Base-by-base conservation (phyloP, 1,140 invertebrate species). In the Heliconius eleuchia region DNA sequence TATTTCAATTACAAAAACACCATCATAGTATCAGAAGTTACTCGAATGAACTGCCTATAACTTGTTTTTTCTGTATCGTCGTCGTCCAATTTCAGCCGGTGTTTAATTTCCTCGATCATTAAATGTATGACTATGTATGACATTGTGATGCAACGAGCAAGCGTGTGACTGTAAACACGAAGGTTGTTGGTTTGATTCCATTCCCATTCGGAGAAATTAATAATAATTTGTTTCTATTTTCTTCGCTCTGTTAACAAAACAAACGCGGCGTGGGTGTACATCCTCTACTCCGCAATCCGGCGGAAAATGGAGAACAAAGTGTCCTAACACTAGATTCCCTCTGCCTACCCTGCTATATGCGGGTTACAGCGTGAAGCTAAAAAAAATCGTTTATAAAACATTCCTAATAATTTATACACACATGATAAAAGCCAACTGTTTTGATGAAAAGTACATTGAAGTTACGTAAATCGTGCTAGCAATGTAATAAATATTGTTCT, bases 21-120 rank as follows among this genome's bases (percentile, higher is more conserved):
- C 37, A 27, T 46, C 70, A 73, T 34, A 73, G 71, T 50, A 78
- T 71, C 71, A 27, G 27, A 66, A 11, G 57, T 78, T 16, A 83
- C 83, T 85, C 34, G 80, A 84, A 79, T 80, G 73, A 82, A 84
- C 83, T 70, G 81, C 83, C 80, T 80, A 78, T 37, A 83, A 84
- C 85, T 79, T 23, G 84, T 79, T 82, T 77, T 42, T 50, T 74
- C 46, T 27, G 30, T 73, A 74, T 79, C 57, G 82, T 74, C 27
- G 71, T 30, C 30, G 66, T 50, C 27, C 60, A 34, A 76, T 78
- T 80, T 66, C 60, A 73, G 71, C 70, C 74, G 81, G 52, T 80
- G 76, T 78, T 73, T 60, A 81, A 73, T 79, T 82, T 82, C 79
- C 76, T 80, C 77, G 74, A 71, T 76, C 55, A 57, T 57, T 52